Base-by-base conservation (phyloP, 2,888 invertebrate genomes). In the Microplitis manilae region DNA sequence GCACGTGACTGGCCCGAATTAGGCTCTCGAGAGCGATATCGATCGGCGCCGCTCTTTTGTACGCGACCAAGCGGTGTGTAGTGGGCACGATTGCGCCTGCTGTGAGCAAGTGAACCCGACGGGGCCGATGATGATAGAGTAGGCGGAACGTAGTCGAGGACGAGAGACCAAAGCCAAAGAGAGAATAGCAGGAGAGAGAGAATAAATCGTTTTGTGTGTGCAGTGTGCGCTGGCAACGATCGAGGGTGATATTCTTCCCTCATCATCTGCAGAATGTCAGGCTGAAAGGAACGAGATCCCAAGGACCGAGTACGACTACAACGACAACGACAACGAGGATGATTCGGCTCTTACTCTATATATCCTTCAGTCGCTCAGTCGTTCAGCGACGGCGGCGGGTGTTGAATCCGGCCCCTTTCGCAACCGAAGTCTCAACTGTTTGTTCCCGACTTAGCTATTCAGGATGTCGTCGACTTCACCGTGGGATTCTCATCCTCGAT, bases 1-100 rank as follows among this genome's bases (percentile, higher is more conserved):
- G 85, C 85, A 86, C 87, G 87, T 87, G 88, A 87, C 86, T 85
- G 84, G 79, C 79, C 83, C 77, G 84, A 84, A 87, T 88, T 87
- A 85, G 86, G 82, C 86, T 86, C 79, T 85, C 83, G 84, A 83
- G 65, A 73, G 79, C 67, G 76, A 79, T 77, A 83, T 84, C 85
- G 84, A 83, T 84, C 83, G 80, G 30, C 73, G 65, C 39, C 70
- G 60, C 64, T 76, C 76, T 76, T 76, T 76, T 76, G 76, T 76
- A 67, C 41, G 65, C 65, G 65, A 39, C 59, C 17, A 39, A 59
- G 64, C 17, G 40, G 41, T n/a, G 41, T n/a, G 59, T 64, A 71
- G 8, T 50, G 38, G 62, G 64, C 40, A 65, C 50, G 65, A 73
- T 73, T 64, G 30, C 30, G 73, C 73, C 50, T 73, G 73, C 73